Base-by-base conservation (phyloP, 2,888 invertebrate species). In the Trisateles emortualis region DNA sequence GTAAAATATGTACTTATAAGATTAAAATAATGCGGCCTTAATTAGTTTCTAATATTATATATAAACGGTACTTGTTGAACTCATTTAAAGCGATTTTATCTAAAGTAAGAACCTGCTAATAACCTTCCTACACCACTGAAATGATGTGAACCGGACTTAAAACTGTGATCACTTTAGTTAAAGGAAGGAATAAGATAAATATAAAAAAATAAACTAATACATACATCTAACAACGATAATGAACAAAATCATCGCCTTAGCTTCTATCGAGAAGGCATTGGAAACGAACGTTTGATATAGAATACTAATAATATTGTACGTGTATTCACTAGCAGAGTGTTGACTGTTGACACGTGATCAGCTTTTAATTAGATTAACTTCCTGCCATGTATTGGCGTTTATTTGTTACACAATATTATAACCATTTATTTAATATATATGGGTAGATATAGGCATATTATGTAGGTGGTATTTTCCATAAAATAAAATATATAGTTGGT, bases 361-460 rank as follows among this genome's bases (percentile, higher is more conserved):
- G 80, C 52, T 78, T 79, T 72, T 78, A 81, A 84, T 82, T 74
- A 74, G 69, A 76, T 80, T 77, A 74, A 68, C 76, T 78, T 80
- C 80, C 78, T 69, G 72, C 53, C 50, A 36, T 50, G 52, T 53
- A 49, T 43, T 36, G 47, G 42, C 48, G 59, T 59, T 55, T 42
- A 51, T 62, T 48, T 17, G 57, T 43, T 47, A 33, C 33, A 33
- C 14, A 33, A 33, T 14, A 8, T 26, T 1, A 26, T 3, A 8
- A 8, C 3, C 26, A 8, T 19, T 19, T 19, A 19, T 26, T 8
- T n/a, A n/a, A n/a, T n/a, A n/a, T n/a, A n/a, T n/a, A n/a, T n/a
- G n/a, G n/a, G 26, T 6, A 26, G 3, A 8, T 8, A 26, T 26
- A 26, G 26, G 2, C 19, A 26, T 26, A 26, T 26, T 26, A 26